These are phyloP conservation scores for Myotis yumanensis DNA, from an alignment of 2,113 vertebrate species.

Conservation along the genomic window DNA sequence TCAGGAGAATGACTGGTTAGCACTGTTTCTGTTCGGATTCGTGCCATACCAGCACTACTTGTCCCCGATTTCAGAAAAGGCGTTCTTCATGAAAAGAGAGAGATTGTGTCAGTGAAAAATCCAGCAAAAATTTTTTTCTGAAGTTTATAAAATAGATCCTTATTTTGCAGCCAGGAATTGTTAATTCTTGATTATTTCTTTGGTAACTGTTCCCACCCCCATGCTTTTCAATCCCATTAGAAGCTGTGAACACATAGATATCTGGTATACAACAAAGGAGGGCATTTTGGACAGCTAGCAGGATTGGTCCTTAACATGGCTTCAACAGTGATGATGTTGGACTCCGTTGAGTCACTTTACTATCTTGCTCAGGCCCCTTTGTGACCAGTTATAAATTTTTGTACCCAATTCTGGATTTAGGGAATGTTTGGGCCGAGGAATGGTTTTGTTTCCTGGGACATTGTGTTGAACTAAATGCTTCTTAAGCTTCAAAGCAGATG, in stretches of 20 bases:
- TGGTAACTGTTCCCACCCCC: background rate
- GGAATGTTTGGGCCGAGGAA: background rate
- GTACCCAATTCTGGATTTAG: background rate
- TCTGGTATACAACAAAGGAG: background rate
- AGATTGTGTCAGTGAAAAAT: slow-evolving; percentile 34
- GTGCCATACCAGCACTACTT: background rate
- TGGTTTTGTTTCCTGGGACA: background rate
- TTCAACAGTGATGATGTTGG: background rate
- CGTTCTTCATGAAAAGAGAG: background rate
- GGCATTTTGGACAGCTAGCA: background rate
- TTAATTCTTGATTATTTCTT: background rate
- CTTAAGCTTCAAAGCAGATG: background rate
- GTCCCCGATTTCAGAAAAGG: background rate
- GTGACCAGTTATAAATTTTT: background rate
- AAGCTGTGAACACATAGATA: background rate
- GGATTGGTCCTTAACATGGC: background rate
- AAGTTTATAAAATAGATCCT: slow-evolving; percentile 24
- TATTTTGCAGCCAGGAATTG: slow-evolving; percentile 23
- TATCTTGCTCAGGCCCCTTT: background rate
- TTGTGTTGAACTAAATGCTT: background rate
- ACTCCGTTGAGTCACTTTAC: background rate
- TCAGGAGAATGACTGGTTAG: background rate
- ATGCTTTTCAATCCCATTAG: background rate
- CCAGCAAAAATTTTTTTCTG: background rate
- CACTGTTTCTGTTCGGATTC: slow-evolving; percentile 1